A percentile compares a stretch with the other conserved stretches of the same genome.
Evolutionary conservation across 2,888 invertebrate genomes (phyloP).

Genomic region (Troides aeacus): DNA sequence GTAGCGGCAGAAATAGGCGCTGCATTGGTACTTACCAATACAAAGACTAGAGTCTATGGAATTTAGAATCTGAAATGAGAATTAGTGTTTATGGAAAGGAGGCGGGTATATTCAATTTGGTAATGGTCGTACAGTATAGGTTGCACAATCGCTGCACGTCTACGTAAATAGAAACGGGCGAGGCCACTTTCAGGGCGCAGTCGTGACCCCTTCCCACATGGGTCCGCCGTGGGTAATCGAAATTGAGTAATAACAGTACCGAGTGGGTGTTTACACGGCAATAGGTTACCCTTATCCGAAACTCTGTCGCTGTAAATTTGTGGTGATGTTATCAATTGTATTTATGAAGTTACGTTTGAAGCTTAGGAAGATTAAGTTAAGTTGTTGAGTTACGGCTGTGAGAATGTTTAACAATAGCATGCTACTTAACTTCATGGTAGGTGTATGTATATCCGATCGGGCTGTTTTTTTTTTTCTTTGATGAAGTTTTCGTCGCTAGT

Average conservation of each 20-base stretch:
- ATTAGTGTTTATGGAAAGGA: too few relatives aligned
- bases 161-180: slow-evolving; percentile 1
- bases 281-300: slow-evolving; percentile 27
- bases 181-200: slow-evolving; percentile 14
- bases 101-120: neutral
- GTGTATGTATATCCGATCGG: too few relatives aligned
- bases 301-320: slow-evolving; percentile 23
- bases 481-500: too few relatives aligned
- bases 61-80: too few relatives aligned
- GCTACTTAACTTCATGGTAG: too few relatives aligned
- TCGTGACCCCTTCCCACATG: slow-evolving; percentile 26
- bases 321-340: slow-evolving; percentile 24
- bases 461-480: too few relatives aligned
- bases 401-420: too few relatives aligned
- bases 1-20: too few relatives aligned
- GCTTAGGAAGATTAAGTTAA: slow-evolving; percentile 10
- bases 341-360: slow-evolving; percentile 18
- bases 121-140: neutral
- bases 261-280: slow-evolving; percentile 27
- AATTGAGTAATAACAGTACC: slow-evolving; percentile 25
- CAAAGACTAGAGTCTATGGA: too few relatives aligned
- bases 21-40: too few relatives aligned
- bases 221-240: slow-evolving; percentile 13
- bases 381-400: neutral
- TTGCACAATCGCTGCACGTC: neutral